Percentiles rank a stretch among this genome's conserved stretches.
phyloP scores from a whole-genome alignment of 2,888 invertebrate species.

The Sclerodermus sp. region DNA sequence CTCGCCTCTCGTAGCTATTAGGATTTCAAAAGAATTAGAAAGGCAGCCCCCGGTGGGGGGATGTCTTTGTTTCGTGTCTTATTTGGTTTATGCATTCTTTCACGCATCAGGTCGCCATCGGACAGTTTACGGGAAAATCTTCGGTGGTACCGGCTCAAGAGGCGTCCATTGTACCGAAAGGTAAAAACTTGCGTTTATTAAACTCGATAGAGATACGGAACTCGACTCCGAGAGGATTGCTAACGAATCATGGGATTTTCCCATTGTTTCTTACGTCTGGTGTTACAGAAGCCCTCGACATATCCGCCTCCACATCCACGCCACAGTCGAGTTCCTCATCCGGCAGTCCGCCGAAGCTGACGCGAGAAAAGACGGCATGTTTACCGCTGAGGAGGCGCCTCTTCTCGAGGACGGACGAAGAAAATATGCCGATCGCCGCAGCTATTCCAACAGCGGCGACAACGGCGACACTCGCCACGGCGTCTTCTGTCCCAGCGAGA shows the following conservation, averaged over 20 bases:
- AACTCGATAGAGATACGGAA: too few relatives aligned
- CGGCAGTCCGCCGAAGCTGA: constrained; percentile 59
- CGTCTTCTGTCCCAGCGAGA: constrained; percentile 50
- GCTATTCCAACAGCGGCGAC: constrained; percentile 40
- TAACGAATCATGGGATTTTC: too few relatives aligned
- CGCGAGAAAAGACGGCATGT: constrained; percentile 54
- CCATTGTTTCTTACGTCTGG: too few relatives aligned
- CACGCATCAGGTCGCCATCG: constrained; percentile 41
- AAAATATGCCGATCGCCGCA: constrained; percentile 37
- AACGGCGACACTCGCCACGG: constrained; percentile 39
- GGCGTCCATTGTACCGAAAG: constrained; percentile 40
- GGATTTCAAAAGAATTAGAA: too few relatives aligned
- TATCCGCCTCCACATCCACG: constrained; percentile 47
- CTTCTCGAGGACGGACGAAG: constrained; percentile 67
- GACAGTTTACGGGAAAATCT: constrained; percentile 43
- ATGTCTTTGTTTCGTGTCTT: neutral
- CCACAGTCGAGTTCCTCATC: constrained; percentile 47
- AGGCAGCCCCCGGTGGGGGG: too few relatives aligned
- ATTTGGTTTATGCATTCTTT: neutral
- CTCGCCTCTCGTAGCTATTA: too few relatives aligned
- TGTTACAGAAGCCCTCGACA: constrained; percentile 35
- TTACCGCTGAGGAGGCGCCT: constrained; percentile 58
- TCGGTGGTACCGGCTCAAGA: constrained; percentile 35
- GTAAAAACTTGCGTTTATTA: constrained; percentile 22
- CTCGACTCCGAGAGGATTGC: too few relatives aligned